These are phyloP conservation scores for Ceratina japonica DNA, from an alignment of 1,140 invertebrate species.

Conservation along the genomic window DNA sequence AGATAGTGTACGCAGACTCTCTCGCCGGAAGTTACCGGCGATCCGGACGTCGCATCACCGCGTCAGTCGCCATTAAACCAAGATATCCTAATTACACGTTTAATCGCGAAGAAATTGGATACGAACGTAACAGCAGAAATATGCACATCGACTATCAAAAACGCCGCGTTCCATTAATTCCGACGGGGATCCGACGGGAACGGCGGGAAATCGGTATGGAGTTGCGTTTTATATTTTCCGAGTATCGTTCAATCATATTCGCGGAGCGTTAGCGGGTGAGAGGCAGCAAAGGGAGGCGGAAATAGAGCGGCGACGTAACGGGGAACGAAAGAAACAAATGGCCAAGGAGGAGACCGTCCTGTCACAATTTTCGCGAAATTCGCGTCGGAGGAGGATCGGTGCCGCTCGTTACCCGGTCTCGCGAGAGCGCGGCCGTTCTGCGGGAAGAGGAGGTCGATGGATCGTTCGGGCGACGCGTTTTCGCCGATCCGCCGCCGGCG, in stretches of 20 bases:
- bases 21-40: not conserved
- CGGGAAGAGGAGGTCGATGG: not conserved
- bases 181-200: too few relatives aligned
- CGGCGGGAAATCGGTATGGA: too few relatives aligned
- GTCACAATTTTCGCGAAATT: constrained; percentile 20
- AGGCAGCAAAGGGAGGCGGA: too few relatives aligned
- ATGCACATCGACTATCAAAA: too few relatives aligned
- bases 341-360: not conserved
- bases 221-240: too few relatives aligned
- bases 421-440: not conserved
- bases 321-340: not conserved
- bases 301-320: not conserved
- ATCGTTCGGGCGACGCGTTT: constrained; percentile 36
- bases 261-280: not conserved
- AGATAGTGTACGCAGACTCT: not conserved
- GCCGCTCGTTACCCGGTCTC: constrained; percentile 4
- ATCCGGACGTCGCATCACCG: constrained; percentile 3
- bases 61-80: constrained; percentile 1
- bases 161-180: too few relatives aligned
- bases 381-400: not conserved
- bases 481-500: not conserved
- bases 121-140: too few relatives aligned
- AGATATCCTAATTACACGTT: constrained; percentile 1
- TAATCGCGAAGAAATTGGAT: not conserved
- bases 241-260: not conserved